Base-by-base conservation (phyloP, 2,113 vertebrate species). In the Semnopithecus entellus region DNA sequence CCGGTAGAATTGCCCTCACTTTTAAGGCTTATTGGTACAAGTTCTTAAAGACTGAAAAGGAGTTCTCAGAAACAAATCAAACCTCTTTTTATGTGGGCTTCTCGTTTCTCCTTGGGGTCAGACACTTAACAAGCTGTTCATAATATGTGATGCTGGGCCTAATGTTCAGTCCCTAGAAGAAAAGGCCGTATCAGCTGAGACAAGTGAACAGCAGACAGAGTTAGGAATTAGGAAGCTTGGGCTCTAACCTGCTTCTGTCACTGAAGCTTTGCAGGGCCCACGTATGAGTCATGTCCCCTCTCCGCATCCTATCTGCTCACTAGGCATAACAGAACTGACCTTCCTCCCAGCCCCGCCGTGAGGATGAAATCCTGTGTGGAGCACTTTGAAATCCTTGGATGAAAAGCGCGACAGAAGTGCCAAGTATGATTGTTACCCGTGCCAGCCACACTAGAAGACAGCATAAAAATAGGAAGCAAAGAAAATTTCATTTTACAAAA, bases 401-500 rank as follows among this genome's bases (percentile, higher is more conserved):
- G 92, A 96, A 96, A 98, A 95, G 78, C 90, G 35, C 0, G n/a
- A 75, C 64, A 70, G 92, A 95, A 92, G 94, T 0, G 72, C 97
- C 97, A 98, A 96, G 96, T 78, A 70, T 89, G 97, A 97, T 96
- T 95, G 90, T 92, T 94, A 90, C 66, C 68, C 2, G 0, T 97
- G 97, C 97, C 97, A 98, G 92, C 96, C 96, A 94, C 95, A 83
- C 86, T 75, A 94, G 61, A 97, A 96, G 97, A 96, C 38, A 66
- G 97, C 88, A 95, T 90, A 97, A 97, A 98, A 98, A 97, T 98
- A 97, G 96, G 96, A 98, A 97, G 97, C 92, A 97, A 94, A 98
- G 96, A 96, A 97, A 96, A 96, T 94, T 91, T 96, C 75, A 61
- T 94, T 93, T 96, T 57, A 91, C 27, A 93, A 90, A 97, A 96